These are phyloP conservation scores for Rhopalosiphum nymphaeae DNA, from an alignment of 2,888 invertebrate genomes.

Conservation along the genomic window DNA sequence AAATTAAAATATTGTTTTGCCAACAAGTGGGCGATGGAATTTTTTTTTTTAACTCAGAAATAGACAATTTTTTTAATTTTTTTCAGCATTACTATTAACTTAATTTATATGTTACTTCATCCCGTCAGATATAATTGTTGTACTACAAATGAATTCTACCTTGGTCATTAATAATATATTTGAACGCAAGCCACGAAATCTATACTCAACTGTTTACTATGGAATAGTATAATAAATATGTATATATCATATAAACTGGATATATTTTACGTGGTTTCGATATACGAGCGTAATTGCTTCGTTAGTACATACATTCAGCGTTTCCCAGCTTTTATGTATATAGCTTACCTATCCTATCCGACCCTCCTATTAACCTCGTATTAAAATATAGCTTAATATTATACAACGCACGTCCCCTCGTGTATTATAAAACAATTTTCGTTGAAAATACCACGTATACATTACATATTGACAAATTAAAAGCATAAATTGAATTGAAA, in stretches of 20 bases:
- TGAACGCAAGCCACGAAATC: neutral
- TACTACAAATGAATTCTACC: neutral
- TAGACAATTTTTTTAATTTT: neutral
- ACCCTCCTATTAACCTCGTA: neutral
- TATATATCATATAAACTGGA: neutral
- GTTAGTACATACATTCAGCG: conserved; percentile 7
- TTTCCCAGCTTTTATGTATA: neutral
- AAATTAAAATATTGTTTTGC: neutral
- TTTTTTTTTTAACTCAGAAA: neutral
- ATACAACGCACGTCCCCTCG: neutral
- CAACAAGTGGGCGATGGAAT: neutral
- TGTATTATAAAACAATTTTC: conserved; percentile 4
- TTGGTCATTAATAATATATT: neutral
- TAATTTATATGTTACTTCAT: neutral
- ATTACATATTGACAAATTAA: neutral
- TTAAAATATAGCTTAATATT: neutral
- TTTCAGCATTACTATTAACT: neutral
- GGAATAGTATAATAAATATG: neutral
- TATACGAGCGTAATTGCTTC: neutral
- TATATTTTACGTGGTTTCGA: neutral
- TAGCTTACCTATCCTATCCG: neutral
- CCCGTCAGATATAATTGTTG: neutral
- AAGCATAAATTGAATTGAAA: neutral
- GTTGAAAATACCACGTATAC: neutral
- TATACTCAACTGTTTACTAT: neutral